These are phyloP conservation scores for Orussus abietinus DNA, from an alignment of 1,140 invertebrate species.

Conservation along the genomic window DNA sequence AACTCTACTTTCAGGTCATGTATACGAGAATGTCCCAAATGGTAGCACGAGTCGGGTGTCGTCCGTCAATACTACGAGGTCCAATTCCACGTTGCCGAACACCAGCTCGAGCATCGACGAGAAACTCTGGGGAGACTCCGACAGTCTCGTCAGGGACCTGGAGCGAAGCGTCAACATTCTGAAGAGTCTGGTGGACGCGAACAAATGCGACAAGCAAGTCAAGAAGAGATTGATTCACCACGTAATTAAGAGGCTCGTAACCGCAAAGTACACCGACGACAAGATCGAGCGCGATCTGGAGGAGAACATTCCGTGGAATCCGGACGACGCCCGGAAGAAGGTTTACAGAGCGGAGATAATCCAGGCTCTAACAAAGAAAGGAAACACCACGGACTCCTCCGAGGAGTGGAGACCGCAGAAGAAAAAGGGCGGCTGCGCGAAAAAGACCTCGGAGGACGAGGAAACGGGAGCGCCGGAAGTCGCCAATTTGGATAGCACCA, in stretches of 20 bases:
- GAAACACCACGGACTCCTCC: conserved; percentile 43
- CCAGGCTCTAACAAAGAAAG: conserved; percentile 38
- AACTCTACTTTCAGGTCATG: conserved; percentile 36
- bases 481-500: conserved; percentile 34
- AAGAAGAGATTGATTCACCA: conserved; percentile 49
- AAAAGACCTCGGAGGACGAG: conserved; percentile 23
- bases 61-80: conserved; percentile 35
- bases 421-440: conserved; percentile 17
- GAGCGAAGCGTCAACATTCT: conserved; percentile 50
- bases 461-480: conserved; percentile 23
- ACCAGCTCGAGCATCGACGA: conserved; percentile 50
- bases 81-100: conserved; percentile 47
- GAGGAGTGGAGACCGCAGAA: conserved; percentile 42
- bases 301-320: conserved; percentile 48
- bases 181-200: conserved; percentile 46
- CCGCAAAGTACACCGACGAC: conserved; percentile 45
- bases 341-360: conserved; percentile 44
- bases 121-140: conserved; percentile 47
- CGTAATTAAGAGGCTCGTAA: conserved; percentile 49
- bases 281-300: conserved; percentile 44
- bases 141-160: conserved; percentile 45
- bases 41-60: conserved; percentile 38
- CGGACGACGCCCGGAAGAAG: conserved; percentile 44
- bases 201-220: conserved; percentile 45
- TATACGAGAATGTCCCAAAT: conserved; percentile 44